Evolutionary conservation across 2,797 vertebrate species (phyloP).

Genomic region (Oreortyx pictus): DNA sequence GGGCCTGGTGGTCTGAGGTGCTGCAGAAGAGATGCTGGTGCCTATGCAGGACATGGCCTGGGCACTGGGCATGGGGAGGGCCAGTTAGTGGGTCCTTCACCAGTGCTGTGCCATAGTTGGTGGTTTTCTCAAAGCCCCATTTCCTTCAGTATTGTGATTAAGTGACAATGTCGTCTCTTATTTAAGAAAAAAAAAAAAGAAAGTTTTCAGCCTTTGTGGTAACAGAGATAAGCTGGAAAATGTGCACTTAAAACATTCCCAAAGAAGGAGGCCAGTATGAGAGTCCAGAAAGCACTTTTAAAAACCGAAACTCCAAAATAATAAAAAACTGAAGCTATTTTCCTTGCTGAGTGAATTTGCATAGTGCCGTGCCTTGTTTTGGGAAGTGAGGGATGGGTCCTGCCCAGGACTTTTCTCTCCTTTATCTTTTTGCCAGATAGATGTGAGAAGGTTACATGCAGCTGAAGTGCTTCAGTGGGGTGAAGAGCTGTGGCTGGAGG

Average conservation of each 20-base stretch:
- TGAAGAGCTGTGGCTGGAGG: background rate
- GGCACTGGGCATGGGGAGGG: background rate
- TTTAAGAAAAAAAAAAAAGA: background rate
- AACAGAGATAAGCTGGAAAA: conserved; percentile 41
- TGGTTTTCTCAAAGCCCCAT: background rate
- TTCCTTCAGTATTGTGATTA: conserved; percentile 42
- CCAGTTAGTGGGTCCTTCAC: background rate
- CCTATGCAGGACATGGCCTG: accelerated
- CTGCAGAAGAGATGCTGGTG: background rate
- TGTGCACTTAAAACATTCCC: background rate
- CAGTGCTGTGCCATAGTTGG: background rate
- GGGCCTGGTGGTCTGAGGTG: background rate
- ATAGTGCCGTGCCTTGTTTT: accelerated
- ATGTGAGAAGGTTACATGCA: background rate
- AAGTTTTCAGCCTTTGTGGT: conserved; percentile 52
- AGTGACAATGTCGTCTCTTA: conserved; percentile 6
- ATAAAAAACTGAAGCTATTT: background rate
- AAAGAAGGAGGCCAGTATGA: conserved; percentile 7
- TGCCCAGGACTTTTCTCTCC: background rate
- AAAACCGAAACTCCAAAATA: accelerated
- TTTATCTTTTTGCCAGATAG: background rate
- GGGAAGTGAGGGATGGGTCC: background rate
- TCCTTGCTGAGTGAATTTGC: background rate
- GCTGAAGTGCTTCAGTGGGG: background rate
- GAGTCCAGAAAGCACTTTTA: background rate